phyloP scores from a whole-genome alignment of 2,888 invertebrate genomes.

The Tortrix viridana region DNA sequence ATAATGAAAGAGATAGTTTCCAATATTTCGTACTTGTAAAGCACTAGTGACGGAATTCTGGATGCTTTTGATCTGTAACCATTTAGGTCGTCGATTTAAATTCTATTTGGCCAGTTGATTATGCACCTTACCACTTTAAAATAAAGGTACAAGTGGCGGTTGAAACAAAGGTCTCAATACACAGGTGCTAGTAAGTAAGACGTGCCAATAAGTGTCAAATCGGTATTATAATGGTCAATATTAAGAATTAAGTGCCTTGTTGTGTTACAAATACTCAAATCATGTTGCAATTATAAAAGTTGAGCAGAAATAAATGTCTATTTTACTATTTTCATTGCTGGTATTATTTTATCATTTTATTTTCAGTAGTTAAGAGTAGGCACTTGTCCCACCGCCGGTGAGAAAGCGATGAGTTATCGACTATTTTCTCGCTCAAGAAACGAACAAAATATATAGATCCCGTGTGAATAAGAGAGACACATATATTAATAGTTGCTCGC shows the following conservation, averaged over 20 bases:
- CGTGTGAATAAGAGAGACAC: no score
- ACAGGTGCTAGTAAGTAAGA: conserved; percentile 45
- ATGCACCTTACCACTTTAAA: conserved; percentile 10
- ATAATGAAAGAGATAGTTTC: no score
- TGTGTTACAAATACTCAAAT: conserved; percentile 76
- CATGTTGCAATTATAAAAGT: conserved; percentile 75
- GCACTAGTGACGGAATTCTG: no score
- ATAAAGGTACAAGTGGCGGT: conserved; percentile 34
- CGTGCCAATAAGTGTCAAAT: conserved; percentile 34
- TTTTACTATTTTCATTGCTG: conserved; percentile 83
- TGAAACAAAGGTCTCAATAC: conserved; percentile 17
- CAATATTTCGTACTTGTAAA: no score
- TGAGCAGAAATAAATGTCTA: conserved; percentile 81
- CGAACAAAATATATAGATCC: no score
- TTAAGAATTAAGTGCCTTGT: conserved; percentile 66
- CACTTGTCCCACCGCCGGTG: no score
- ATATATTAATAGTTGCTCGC: no score
- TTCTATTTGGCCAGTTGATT: neutral
- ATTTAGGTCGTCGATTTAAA: no score
- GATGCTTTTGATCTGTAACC: no score
- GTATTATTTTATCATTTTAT: conserved; percentile 64
- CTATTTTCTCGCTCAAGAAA: no score
- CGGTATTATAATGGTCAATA: conserved; percentile 43
- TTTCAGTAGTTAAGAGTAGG: no score
- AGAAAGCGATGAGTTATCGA: no score